Conservation (phyloP, 92 coral and sea anemone genomes). For the Porites rus region DNA sequence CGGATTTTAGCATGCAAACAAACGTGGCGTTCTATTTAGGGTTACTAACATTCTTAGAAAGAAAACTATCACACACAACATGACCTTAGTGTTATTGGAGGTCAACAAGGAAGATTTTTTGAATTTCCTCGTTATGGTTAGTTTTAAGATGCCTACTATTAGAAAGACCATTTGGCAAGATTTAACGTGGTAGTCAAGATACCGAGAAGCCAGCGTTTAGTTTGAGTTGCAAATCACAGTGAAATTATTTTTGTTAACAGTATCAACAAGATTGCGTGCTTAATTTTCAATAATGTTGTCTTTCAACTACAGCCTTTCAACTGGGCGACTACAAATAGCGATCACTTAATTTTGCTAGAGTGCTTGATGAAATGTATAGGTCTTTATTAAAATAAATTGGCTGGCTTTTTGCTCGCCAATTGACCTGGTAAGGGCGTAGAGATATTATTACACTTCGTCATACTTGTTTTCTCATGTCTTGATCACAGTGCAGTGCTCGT, state of each 20-base stretch:
- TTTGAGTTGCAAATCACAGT: too few species aligned
- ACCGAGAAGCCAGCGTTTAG: too few species aligned
- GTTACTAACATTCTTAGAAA: too few species aligned
- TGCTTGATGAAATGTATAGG: neutral
- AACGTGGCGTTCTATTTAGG: too few species aligned
- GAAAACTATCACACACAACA: too few species aligned
- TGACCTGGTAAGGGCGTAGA: neutral
- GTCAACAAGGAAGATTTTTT: neutral
- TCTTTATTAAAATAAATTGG: neutral
- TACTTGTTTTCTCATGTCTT: too few species aligned
- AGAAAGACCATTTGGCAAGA: neutral
- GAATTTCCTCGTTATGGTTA: neutral
- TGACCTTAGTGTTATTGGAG: neutral
- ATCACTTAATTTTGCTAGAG: neutral
- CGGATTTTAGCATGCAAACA: neutral
- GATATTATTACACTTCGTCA: too few species aligned
- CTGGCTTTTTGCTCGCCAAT: neutral
- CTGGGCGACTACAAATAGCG: neutral
- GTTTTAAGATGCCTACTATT: neutral
- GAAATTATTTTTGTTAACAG: neutral
- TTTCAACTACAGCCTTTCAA: neutral
- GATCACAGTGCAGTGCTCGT: too few species aligned
- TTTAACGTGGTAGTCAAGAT: too few species aligned
- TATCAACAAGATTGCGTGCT: neutral
- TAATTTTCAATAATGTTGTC: neutral